phyloP scores from a whole-genome alignment of 2,113 vertebrate genomes.

The Ictidomys tridecemlineatus region DNA sequence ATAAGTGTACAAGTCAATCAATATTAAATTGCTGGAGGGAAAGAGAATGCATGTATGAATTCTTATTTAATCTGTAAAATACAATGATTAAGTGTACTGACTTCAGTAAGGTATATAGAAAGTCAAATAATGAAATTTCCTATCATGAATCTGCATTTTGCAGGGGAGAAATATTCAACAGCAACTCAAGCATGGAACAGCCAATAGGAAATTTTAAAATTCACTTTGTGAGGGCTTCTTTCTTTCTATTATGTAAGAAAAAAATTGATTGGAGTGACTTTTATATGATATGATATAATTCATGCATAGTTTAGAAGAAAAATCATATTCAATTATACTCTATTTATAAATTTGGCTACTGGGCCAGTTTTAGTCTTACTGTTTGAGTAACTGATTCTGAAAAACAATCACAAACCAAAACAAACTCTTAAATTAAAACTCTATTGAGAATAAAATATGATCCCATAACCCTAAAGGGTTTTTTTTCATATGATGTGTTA shows the following conservation, averaged over 20 bases:
- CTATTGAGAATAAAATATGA: constrained; percentile 54
- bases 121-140: constrained; percentile 57
- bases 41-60: constrained; percentile 65
- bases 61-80: constrained; percentile 79
- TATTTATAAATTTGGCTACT: constrained; percentile 71
- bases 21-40: constrained; percentile 78
- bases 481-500: constrained; percentile 48
- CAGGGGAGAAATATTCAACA: constrained; percentile 47
- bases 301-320: constrained; percentile 32
- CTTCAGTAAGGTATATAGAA: constrained; percentile 37
- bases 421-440: constrained; percentile 71
- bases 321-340: constrained; percentile 53
- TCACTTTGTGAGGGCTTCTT: neutral
- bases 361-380: constrained; percentile 67
- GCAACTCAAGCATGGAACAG: neutral
- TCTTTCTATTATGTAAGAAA: neutral
- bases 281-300: constrained; percentile 63
- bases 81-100: constrained; percentile 69
- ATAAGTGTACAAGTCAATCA: constrained; percentile 63
- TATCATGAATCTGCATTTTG: neutral
- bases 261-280: constrained; percentile 25
- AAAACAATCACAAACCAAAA: constrained; percentile 55
- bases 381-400: constrained; percentile 69
- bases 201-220: constrained; percentile 52
- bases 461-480: neutral